phyloP scores from a whole-genome alignment of 2,888 invertebrate genomes.

The Neoaliturus tenellus region DNA sequence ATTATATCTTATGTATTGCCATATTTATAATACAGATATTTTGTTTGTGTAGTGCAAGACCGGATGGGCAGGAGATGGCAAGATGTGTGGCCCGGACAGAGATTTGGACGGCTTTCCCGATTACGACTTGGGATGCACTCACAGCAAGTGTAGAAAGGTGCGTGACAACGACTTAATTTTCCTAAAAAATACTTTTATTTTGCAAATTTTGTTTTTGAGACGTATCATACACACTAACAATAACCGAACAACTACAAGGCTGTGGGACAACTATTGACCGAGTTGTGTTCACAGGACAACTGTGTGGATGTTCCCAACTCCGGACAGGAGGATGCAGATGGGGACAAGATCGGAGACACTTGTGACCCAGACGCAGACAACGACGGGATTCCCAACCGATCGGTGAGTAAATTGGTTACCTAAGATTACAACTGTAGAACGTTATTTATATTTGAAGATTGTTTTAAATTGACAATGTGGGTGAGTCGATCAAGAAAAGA shows the following conservation, averaged over 20 bases:
- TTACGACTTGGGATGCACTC: conserved; percentile 81
- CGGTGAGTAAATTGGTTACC: conserved; percentile 78
- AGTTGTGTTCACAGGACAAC: conserved; percentile 84
- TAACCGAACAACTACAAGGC: no score
- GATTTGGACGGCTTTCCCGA: conserved; percentile 96
- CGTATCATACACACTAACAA: background rate
- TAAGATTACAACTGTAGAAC: no score
- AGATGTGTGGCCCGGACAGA: conserved; percentile 87
- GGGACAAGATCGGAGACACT: conserved; percentile 89
- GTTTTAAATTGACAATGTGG: no score
- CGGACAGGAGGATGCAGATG: conserved; percentile 94
- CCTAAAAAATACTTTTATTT: background rate
- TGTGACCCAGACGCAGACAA: conserved; percentile 97
- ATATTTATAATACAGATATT: no score
- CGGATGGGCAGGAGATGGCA: conserved; percentile 96
- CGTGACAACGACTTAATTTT: conserved; percentile 24
- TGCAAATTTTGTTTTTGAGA: background rate
- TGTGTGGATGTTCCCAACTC: conserved; percentile 92
- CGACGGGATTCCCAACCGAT: conserved; percentile 84
- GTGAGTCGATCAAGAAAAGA: no score
- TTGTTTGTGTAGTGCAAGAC: conserved; percentile 82
- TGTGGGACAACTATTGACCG: no score
- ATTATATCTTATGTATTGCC: no score
- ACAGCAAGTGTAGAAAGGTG: conserved; percentile 81
- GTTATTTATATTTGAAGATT: no score